A percentile compares a stretch with the other conserved stretches of the same genome.
phyloP scores from a whole-genome alignment of 2,113 vertebrate genomes.

The Sander vitreus region DNA sequence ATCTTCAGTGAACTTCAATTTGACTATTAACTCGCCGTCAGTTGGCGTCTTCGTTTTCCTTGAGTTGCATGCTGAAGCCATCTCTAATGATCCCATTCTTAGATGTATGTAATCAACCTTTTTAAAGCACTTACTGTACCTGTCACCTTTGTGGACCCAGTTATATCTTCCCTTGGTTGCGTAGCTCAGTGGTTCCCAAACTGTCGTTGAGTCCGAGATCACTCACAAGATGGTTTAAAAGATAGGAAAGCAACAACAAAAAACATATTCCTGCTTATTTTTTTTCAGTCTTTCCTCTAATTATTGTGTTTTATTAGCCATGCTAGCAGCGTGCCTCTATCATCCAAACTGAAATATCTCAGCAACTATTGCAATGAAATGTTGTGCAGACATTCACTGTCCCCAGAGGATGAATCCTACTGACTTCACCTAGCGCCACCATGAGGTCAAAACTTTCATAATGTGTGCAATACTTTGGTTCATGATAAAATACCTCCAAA shows the following conservation, averaged over 20 bases:
- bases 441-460: too few species aligned
- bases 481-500: too few species aligned
- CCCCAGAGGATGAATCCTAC: not conserved
- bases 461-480: too few species aligned
- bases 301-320: not conserved
- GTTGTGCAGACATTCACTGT: not conserved
- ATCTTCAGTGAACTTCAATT: slow-evolving; percentile 61
- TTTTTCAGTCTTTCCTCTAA: rapidly evolving
- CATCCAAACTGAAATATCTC: not conserved
- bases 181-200: slow-evolving; percentile 41
- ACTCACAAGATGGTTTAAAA: not conserved
- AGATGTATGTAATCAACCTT: slow-evolving; percentile 44
- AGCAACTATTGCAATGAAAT: not conserved
- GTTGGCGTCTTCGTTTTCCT: slow-evolving; percentile 23
- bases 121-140: slow-evolving; percentile 61
- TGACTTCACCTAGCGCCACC: too few species aligned
- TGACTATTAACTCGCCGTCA: not conserved
- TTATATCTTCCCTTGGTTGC: slow-evolving; percentile 15
- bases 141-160: slow-evolving; percentile 31
- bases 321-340: not conserved
- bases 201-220: not conserved
- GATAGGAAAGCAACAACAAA: not conserved
- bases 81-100: slow-evolving; percentile 7
- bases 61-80: slow-evolving; percentile 60
- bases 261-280: not conserved